phyloP scores from a whole-genome alignment of 37 sponge, comb jelly and placozoan species.

The Oscarella lobularis region DNA sequence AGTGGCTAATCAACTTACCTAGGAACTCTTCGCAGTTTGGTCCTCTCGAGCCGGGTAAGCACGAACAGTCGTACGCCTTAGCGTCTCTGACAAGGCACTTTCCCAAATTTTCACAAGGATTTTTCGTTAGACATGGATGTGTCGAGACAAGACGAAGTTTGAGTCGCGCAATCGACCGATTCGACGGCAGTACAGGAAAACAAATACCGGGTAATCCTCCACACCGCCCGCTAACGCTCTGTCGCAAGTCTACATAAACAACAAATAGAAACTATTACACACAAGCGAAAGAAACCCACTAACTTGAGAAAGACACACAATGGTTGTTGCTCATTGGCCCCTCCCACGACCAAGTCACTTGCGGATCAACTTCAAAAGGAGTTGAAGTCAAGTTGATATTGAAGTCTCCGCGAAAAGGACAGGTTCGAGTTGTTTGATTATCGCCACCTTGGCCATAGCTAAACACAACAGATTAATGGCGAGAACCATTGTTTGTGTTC shows the following conservation, averaged over 20 bases:
- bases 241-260: neutral
- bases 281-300: no score
- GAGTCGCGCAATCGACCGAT: neutral
- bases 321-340: no score
- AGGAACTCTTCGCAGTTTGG: neutral
- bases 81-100: neutral
- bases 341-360: no score
- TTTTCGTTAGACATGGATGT: neutral
- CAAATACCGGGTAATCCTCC: neutral
- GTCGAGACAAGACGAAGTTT: neutral
- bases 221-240: neutral
- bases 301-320: no score
- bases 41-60: neutral
- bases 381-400: no score
- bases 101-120: neutral
- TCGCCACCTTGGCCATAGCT: no score
- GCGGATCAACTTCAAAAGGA: no score
- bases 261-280: neutral
- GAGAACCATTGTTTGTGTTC: no score
- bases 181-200: neutral
- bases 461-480: no score
- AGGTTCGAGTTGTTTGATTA: no score
- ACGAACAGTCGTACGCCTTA: neutral
- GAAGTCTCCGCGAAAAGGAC: no score
- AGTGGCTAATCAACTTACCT: neutral